These are phyloP conservation scores for Spea multiplicata DNA, from an alignment of 2,113 vertebrate genomes.

Conservation along the genomic window DNA sequence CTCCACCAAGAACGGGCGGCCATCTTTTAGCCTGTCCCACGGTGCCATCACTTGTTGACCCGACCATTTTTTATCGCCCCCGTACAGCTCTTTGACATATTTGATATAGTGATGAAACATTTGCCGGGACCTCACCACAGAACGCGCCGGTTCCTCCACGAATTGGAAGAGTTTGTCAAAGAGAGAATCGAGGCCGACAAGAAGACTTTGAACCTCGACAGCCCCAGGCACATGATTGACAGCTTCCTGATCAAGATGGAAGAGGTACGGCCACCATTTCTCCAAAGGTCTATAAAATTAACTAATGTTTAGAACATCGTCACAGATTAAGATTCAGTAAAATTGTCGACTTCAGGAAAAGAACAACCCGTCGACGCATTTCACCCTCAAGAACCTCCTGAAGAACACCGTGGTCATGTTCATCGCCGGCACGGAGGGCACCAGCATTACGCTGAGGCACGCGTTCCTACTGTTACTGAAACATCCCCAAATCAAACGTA, in stretches of 20 bases:
- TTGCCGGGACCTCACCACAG: conserved; percentile 56
- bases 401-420: not conserved
- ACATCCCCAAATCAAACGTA: not conserved
- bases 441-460: conserved; percentile 9
- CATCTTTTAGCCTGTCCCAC: too few relatives aligned
- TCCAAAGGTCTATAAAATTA: too few relatives aligned
- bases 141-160: conserved; percentile 22
- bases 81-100: conserved; percentile 56
- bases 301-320: too few relatives aligned
- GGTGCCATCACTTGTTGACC: too few relatives aligned
- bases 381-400: not conserved
- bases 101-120: conserved; percentile 52
- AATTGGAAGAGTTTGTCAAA: conserved; percentile 14
- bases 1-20: too few relatives aligned
- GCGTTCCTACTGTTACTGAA: conserved; percentile 10
- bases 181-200: conserved; percentile 51
- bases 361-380: not conserved
- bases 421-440: conserved; percentile 2
- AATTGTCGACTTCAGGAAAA: not conserved
- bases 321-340: not conserved
- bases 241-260: conserved; percentile 41
- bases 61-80: too few relatives aligned
- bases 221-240: conserved; percentile 1
- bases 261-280: not conserved
- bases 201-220: not conserved